Evolutionary conservation across 2,113 vertebrate species (phyloP), one percentile per base, ranked within the genome.

Genomic region (Meleagris gallopavo): DNA sequence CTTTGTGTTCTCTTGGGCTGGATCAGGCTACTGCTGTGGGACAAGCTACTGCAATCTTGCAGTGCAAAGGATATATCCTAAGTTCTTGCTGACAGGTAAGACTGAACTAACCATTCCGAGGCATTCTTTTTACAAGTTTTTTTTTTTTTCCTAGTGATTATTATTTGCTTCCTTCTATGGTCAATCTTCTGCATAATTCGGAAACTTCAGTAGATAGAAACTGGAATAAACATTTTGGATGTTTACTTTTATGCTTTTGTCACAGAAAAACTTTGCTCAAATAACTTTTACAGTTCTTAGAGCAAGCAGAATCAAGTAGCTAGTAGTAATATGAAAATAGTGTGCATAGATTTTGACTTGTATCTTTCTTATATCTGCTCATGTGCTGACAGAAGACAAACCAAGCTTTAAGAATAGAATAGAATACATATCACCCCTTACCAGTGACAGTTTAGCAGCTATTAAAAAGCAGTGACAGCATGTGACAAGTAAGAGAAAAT

Each of bases 51-150:
- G 88, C 0, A 27, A 76, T 96, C 95, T 95, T 77, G 82, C 22
- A 36, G 91, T 82, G 16, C 54, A 58, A 82, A 96, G 97, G 91
- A 96, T 86, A 71, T 72, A 81, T 62, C 70, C 74, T 57, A 71
- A 69, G 20, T 83, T 70, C 2, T 69, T 81, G 89, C 90, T 80
- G 58, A 84, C 97, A 98, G 98, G 98, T 98, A 98, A 98, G 98
- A 92, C 27, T 58, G 72, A 95, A 43, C 86, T 85, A 79, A 84
- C 50, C 24, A 40, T 32, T 60, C 48, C 0, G 8, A 13, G 25
- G 3, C 11, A 38, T 64, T 58, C 6, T 71, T 89, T 84, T 41
- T 4, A 27, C 20, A 67, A 71, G 9, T 6, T 43, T 5, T 9
- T 50, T 32, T 46, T 62, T 77, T 6, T 55, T 90, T 71, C 29